Conservation (phyloP, 2,888 invertebrate genomes). For the Sisyra terminalis region DNA sequence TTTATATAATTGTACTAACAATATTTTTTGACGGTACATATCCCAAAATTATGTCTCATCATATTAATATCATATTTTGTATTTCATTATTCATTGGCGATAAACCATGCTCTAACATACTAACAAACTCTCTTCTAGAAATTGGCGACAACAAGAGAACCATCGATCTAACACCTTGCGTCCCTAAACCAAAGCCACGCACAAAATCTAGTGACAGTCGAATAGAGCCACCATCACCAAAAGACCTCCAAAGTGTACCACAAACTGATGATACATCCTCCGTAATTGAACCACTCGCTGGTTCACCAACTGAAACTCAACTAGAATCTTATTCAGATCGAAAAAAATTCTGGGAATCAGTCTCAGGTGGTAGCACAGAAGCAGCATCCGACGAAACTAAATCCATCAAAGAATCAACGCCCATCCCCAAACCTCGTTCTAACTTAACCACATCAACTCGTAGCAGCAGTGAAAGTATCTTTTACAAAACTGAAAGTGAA, state of each 20-base stretch:
- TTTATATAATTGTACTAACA: not conserved
- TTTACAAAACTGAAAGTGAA: constrained; percentile 13
- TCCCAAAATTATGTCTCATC: not conserved
- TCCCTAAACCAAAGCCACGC: constrained; percentile 34
- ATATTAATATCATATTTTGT: not conserved
- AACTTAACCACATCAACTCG: constrained; percentile 10
- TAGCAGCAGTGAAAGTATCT: not conserved
- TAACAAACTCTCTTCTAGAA: constrained; percentile 29
- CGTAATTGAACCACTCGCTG: constrained; percentile 14
- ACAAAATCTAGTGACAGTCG: constrained; percentile 18
- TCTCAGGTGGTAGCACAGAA: constrained; percentile 18
- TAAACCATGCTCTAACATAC: constrained; percentile 23
- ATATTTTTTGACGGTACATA: no score
- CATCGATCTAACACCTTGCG: constrained; percentile 22
- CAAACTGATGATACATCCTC: constrained; percentile 21
- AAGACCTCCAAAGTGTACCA: constrained; percentile 17
- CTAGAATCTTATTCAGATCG: constrained; percentile 28
- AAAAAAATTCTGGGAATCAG: constrained; percentile 34
- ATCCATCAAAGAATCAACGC: constrained; percentile 16
- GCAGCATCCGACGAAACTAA: constrained; percentile 10
- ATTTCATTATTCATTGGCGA: not conserved
- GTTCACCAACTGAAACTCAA: constrained; percentile 15
- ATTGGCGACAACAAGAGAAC: constrained; percentile 19
- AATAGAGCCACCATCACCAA: constrained; percentile 13
- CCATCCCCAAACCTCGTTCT: constrained; percentile 28